Evolutionary conservation across 2,797 vertebrate species (phyloP).

Genomic region (Ispidina picta): DNA sequence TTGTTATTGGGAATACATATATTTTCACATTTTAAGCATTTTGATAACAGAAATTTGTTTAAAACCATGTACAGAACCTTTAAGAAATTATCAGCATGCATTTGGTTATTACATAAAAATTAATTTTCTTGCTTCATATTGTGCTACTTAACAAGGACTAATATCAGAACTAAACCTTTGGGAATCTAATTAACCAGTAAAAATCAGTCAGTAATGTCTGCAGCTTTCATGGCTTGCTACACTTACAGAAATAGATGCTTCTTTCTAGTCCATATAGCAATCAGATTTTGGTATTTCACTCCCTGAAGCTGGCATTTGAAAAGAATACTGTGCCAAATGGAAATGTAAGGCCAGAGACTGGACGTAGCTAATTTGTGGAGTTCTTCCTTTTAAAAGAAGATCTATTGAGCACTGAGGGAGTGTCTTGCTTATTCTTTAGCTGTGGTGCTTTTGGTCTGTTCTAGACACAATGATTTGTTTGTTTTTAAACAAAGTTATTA

Average conservation of each 20-base stretch:
- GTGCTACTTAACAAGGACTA: conserved; percentile 17
- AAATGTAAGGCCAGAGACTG: not conserved
- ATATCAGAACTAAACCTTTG: not conserved
- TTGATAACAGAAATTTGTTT: conserved; percentile 14
- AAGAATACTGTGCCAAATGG: not conserved
- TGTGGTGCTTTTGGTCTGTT: not conserved
- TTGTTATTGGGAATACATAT: not conserved
- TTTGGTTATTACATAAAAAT: conserved; percentile 57
- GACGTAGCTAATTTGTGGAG: not conserved
- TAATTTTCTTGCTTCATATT: conserved; percentile 33
- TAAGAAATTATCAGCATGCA: conserved; percentile 34
- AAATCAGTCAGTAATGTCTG: not conserved
- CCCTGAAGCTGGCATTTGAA: not conserved
- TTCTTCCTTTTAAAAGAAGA: not conserved
- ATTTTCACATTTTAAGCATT: not conserved
- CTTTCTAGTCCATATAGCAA: not conserved
- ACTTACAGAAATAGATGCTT: not conserved
- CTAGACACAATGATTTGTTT: not conserved
- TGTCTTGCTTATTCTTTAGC: not conserved
- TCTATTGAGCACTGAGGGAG: not conserved
- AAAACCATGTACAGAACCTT: not conserved
- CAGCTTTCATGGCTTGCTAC: not conserved
- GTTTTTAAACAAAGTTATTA: not conserved
- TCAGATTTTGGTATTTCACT: not conserved
- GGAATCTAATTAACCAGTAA: conserved; percentile 14